phyloP scores from a whole-genome alignment of 2,113 vertebrate species.

The Camelus bactrianus region DNA sequence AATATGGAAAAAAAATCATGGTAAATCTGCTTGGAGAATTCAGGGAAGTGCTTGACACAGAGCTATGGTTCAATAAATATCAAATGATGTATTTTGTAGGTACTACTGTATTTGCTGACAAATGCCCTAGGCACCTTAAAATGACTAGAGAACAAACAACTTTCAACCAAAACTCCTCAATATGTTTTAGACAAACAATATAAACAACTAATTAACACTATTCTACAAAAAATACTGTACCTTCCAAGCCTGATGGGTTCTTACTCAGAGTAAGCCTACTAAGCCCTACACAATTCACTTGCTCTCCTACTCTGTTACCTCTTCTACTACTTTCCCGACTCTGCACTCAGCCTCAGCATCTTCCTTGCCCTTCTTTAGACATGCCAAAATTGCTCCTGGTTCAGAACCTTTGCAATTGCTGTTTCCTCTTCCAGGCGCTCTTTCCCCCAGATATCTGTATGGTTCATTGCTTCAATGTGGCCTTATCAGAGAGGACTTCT shows the following conservation, averaged over 20 bases:
- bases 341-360: background rate
- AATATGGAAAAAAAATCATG: background rate
- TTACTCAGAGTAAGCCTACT: background rate
- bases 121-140: background rate
- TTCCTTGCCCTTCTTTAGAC: background rate
- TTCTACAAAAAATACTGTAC: background rate
- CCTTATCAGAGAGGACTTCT: slow-evolving; percentile 1
- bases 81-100: background rate
- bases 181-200: slow-evolving; percentile 9
- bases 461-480: background rate
- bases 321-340: background rate
- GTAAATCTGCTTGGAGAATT: background rate
- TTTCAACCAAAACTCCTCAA: background rate
- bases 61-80: background rate
- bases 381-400: background rate
- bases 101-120: background rate
- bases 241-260: background rate
- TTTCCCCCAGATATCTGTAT: background rate
- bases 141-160: slow-evolving; percentile 25
- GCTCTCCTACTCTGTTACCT: background rate
- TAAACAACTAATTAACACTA: background rate
- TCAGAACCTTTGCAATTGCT: background rate
- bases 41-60: background rate
- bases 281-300: background rate
- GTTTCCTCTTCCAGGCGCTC: background rate